These are phyloP conservation scores for Epicauta chinensis DNA, from an alignment of 1,140 invertebrate genomes.

Conservation along the genomic window DNA sequence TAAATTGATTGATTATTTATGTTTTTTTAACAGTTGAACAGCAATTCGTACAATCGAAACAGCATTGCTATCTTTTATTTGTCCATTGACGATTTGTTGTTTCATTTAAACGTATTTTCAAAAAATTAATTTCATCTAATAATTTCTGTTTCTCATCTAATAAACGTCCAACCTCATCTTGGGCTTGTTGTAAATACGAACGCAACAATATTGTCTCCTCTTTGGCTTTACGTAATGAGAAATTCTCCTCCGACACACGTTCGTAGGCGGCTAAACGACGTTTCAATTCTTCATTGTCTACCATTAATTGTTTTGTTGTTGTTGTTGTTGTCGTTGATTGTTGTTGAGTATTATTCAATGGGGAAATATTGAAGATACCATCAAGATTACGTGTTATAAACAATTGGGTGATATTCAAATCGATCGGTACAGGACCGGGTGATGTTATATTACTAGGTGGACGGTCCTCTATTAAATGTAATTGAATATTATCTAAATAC, in stretches of 20 bases:
- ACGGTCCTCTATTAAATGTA: conserved; percentile 73
- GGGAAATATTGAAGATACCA: conserved; percentile 70
- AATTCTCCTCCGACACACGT: conserved; percentile 57
- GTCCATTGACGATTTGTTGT: conserved; percentile 44
- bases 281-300: conserved; percentile 59
- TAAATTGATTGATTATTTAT: conserved; percentile 21
- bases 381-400: conserved; percentile 57
- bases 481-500: conserved; percentile 58
- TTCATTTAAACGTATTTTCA: conserved; percentile 51
- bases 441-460: conserved; percentile 75
- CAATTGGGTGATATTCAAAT: conserved; percentile 64
- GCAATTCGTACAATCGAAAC: conserved; percentile 57
- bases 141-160: conserved; percentile 68
- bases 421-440: conserved; percentile 71
- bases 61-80: conserved; percentile 61
- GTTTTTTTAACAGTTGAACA: conserved; percentile 43
- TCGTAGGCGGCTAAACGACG: conserved; percentile 54
- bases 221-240: conserved; percentile 50
- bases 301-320: conserved; percentile 45
- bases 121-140: conserved; percentile 55
- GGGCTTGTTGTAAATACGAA: conserved; percentile 55
- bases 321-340: background rate
- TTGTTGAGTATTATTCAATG: conserved; percentile 6
- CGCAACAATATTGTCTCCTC: conserved; percentile 57
- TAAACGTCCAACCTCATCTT: conserved; percentile 63